phyloP scores from a whole-genome alignment of 2,113 vertebrate species.

The Xiphophorus hellerii region DNA sequence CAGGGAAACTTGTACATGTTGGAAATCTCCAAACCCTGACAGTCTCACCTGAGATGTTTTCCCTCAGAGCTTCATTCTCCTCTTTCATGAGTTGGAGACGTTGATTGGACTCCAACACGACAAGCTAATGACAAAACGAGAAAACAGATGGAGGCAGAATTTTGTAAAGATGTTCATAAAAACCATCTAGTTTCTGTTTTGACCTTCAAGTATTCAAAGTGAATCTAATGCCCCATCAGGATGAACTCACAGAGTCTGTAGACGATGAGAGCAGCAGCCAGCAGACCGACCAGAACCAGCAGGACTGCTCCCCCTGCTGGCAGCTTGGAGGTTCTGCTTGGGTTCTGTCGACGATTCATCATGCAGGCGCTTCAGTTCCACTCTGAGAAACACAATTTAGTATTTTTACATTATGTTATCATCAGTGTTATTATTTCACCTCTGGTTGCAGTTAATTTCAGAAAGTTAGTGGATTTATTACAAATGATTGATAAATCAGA shows the following conservation, averaged over 20 bases:
- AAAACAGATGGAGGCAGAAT: neutral
- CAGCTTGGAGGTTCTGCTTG: neutral
- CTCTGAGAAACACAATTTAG: too few species aligned
- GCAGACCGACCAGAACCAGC: constrained; percentile 9
- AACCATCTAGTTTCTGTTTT: too few species aligned
- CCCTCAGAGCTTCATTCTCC: neutral
- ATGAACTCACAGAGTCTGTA: too few species aligned
- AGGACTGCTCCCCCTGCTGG: neutral
- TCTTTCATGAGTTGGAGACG: neutral
- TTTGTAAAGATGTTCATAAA: neutral
- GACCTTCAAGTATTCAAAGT: too few species aligned
- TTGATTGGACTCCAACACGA: neutral
- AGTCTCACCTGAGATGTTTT: constrained; percentile 19
- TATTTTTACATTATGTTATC: too few species aligned
- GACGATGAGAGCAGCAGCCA: neutral
- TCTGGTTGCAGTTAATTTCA: too few species aligned
- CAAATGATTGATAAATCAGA: too few species aligned
- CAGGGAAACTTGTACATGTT: neutral
- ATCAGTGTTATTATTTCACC: too few species aligned
- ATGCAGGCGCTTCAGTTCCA: too few species aligned
- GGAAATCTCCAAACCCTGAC: neutral
- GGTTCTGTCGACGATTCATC: neutral
- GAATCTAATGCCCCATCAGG: neutral
- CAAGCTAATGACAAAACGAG: too few species aligned
- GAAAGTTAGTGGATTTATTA: too few species aligned